Base-by-base conservation (phyloP, 37 sponge, comb jelly and placozoan species). In the Halichondria panicea region DNA sequence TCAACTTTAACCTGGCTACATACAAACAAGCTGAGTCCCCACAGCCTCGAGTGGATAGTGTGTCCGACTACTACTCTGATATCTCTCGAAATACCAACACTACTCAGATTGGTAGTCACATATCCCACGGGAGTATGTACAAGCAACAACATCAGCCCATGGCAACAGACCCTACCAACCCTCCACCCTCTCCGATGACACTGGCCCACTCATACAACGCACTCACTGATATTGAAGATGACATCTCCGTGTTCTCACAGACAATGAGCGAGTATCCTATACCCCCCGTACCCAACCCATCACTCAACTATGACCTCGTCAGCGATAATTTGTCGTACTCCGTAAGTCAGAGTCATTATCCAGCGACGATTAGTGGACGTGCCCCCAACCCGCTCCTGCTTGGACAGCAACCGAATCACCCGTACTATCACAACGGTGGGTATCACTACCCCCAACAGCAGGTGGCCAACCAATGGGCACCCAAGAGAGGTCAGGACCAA, bases 141-240 rank as follows among this genome's bases (percentile, higher is more conserved):
- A n/a, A n/a, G n/a, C n/a, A n/a, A n/a, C n/a, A n/a, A n/a, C n/a
- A n/a, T n/a, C n/a, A n/a, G 43, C 43, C 31, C 37, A 11, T 31
- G 43, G n/a, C 37, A 21, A 66, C 67, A 3, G 37, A 66, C 11
- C 31, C 36, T 2, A 66, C 43, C 42, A 37, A 63, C 43, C 78
- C 78, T 54, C 78, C 78, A 22, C 78, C 78, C 3, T 78, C 78
- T 0, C 78, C 55, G 1, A 67, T 55, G 31, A 76, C 76, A 5
- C 27, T 41, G 13, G 43, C 28, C 3, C 76, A 76, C 25, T 62
- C 63, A 11, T 6, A 22, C 19, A 33, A 46, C 5, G 28, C 53
- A 2, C 48, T 77, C 21, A 9, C 64, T 12, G 36, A 42, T 18
- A 44, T 3, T 45, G 77, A 46, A 33, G 46, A 30, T 55, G 54